Conservation (phyloP, 2,113 vertebrate genomes). For the Pristiophorus japonicus region DNA sequence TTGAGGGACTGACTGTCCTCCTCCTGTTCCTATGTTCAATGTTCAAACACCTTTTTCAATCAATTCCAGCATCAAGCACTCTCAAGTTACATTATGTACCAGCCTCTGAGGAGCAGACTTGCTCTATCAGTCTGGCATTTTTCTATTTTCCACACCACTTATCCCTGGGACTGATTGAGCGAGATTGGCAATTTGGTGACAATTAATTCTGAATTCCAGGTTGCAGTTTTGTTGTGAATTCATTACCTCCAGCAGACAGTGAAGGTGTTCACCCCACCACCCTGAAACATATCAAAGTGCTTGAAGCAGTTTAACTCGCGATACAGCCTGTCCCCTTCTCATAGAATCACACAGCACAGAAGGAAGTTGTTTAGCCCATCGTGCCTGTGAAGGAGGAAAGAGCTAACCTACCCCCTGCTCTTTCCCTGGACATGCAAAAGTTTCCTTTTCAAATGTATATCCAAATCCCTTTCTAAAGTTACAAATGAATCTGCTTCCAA, state of each 20-base stretch:
- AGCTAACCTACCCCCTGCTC: not conserved
- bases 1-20: too few relatives aligned
- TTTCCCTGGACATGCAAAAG: not conserved
- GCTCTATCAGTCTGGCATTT: not conserved
- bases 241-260: not conserved
- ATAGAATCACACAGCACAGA: not conserved
- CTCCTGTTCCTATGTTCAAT: too few relatives aligned
- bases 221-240: not conserved
- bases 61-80: not conserved
- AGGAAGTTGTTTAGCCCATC: not conserved
- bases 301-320: not conserved
- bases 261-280: not conserved
- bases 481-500: not conserved
- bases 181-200: slow-evolving; percentile 9
- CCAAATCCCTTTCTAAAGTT: not conserved
- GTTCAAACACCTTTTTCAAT: not conserved
- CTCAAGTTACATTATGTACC: not conserved
- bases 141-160: slow-evolving; percentile 14
- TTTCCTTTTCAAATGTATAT: not conserved
- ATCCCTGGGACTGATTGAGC: not conserved
- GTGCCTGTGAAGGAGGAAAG: not conserved
- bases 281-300: not conserved
- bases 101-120: not conserved
- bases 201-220: slow-evolving; percentile 1
- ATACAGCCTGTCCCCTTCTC: not conserved